Conservation (phyloP, 2,797 vertebrate genomes). For the Pterois miles region DNA sequence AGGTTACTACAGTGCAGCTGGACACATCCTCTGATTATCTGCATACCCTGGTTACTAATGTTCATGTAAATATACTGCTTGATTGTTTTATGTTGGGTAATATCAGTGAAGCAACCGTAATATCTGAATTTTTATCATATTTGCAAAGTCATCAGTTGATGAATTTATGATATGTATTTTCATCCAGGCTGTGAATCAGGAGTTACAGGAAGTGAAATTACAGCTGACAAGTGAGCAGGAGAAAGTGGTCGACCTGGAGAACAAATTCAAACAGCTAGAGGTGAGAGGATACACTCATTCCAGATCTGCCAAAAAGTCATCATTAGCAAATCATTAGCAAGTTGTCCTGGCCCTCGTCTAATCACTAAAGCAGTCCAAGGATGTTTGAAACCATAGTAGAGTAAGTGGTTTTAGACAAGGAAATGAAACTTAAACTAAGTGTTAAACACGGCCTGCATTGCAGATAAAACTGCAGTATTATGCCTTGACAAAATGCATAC, state of each 20-base stretch:
- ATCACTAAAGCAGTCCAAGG: background rate
- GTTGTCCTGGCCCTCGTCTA: background rate
- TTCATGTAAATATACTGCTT: background rate
- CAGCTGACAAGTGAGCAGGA: slow-evolving; percentile 79
- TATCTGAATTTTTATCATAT: background rate
- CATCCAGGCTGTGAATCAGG: slow-evolving; percentile 81
- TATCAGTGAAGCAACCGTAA: background rate
- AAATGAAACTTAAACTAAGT: background rate
- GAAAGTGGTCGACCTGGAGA: slow-evolving; percentile 74
- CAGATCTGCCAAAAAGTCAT: background rate
- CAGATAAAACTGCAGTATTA: background rate
- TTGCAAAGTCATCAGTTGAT: background rate
- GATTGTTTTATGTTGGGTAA: background rate
- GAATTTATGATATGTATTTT: background rate
- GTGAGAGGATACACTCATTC: slow-evolving; percentile 70
- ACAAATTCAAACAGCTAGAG: slow-evolving; percentile 82
- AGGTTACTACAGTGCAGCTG: background rate
- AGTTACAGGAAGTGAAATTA: slow-evolving; percentile 78
- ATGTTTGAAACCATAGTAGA: background rate
- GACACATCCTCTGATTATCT: background rate
- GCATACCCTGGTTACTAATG: background rate
- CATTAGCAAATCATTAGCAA: no score
- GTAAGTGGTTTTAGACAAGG: background rate
- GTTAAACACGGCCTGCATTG: background rate
- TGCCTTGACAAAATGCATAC: background rate